These are phyloP conservation scores for Varanus salvator DNA, from an alignment of 2,113 vertebrate species.

Conservation along the genomic window DNA sequence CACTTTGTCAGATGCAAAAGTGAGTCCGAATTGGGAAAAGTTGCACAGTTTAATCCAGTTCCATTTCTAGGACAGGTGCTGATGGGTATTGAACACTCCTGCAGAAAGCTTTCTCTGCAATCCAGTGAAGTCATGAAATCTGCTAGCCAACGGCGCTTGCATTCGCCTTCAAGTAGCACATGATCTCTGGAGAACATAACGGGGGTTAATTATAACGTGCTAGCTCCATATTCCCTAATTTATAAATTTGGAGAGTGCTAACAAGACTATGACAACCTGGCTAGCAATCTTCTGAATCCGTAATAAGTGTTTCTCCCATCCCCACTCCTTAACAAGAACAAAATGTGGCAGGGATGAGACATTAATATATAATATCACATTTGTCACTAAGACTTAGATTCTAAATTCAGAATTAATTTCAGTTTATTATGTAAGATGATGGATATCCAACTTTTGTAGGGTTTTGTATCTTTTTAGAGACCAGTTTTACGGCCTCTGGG, in stretches of 20 bases:
- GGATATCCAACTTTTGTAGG: not conserved
- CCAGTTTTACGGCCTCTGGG: too few relatives aligned
- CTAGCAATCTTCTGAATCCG: not conserved
- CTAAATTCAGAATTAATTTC: not conserved
- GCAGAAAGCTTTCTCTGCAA: not conserved
- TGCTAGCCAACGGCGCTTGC: not conserved
- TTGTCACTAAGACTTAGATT: not conserved
- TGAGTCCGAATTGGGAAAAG: not conserved
- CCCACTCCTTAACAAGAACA: not conserved
- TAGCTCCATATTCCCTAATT: not conserved
- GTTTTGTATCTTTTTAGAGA: not conserved
- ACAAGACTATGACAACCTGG: not conserved
- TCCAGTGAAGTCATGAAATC: not conserved
- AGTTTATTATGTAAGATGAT: not conserved
- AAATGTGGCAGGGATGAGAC: not conserved
- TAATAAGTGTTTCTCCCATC: not conserved
- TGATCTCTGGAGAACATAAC: conserved; percentile 4
- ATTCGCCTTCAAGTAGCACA: not conserved
- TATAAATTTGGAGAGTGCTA: conserved; percentile 7
- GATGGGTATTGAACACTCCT: not conserved
- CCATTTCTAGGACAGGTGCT: not conserved
- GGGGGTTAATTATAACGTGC: conserved; percentile 19
- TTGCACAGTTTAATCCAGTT: not conserved
- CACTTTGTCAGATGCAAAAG: not conserved
- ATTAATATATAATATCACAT: not conserved